These are phyloP conservation scores for Fratercula arctica DNA, from an alignment of 2,797 vertebrate genomes.

Conservation along the genomic window DNA sequence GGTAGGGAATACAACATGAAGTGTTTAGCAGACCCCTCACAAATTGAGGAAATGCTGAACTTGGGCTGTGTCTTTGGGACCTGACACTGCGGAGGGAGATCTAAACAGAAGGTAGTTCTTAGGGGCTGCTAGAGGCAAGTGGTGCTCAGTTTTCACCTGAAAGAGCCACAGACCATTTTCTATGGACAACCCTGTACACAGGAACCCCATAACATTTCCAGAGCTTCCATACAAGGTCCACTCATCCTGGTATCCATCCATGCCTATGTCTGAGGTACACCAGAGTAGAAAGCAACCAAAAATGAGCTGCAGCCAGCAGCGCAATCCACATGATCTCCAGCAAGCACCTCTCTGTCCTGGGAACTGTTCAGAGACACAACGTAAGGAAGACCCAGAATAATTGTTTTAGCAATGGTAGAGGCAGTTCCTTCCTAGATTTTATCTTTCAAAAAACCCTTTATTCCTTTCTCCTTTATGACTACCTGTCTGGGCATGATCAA, in stretches of 20 bases:
- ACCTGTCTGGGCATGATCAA: neutral
- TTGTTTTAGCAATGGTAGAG: neutral
- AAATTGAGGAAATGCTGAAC: neutral
- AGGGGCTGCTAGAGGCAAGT: neutral
- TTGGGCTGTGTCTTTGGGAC: neutral
- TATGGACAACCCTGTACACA: neutral
- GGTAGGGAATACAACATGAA: neutral
- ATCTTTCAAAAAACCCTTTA: neutral
- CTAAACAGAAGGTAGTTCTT: neutral
- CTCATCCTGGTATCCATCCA: neutral
- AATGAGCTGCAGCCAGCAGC: neutral
- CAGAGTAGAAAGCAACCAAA: neutral
- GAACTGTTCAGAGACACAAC: neutral
- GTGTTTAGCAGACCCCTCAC: neutral
- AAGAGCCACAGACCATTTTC: neutral
- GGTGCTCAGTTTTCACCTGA: neutral
- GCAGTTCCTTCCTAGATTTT: neutral
- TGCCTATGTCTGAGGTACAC: neutral
- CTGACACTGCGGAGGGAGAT: accelerated
- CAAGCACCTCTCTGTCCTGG: neutral
- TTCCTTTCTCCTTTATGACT: neutral
- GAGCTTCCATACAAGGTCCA: neutral
- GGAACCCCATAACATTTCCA: neutral
- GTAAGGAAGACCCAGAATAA: neutral
- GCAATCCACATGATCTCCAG: neutral